Evolutionary conservation across 2,113 vertebrate species (phyloP).

Genomic region (Neotoma lepida): DNA sequence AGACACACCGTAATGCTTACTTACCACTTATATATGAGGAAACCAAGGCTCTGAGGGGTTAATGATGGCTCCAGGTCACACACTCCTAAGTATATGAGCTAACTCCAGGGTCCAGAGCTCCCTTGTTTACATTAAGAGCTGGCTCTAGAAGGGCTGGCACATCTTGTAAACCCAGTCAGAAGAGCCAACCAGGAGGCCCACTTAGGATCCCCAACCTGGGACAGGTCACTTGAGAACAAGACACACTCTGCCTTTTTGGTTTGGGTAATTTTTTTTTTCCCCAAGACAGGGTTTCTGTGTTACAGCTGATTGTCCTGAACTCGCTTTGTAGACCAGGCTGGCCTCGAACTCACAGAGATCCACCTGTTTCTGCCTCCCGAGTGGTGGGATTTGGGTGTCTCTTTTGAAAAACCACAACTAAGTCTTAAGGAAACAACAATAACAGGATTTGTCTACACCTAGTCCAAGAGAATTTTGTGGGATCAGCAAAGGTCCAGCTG

Average conservation of each 20-base stretch:
- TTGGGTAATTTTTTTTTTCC: too few species aligned
- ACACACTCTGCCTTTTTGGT: not conserved
- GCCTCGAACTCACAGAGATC: not conserved
- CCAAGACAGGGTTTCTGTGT: too few species aligned
- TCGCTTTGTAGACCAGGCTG: not conserved
- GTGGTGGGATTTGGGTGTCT: not conserved
- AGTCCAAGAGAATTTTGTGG: not conserved
- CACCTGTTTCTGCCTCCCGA: not conserved
- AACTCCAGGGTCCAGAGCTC: not conserved
- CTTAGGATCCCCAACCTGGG: not conserved
- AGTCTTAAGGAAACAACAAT: not conserved
- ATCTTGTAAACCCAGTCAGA: not conserved
- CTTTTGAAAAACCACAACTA: not conserved
- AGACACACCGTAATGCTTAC: not conserved
- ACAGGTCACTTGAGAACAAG: not conserved
- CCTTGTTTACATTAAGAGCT: not conserved
- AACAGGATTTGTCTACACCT: not conserved
- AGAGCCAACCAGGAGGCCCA: not conserved
- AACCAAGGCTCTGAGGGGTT: not conserved
- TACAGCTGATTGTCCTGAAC: too few species aligned
- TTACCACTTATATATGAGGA: not conserved
- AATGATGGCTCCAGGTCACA: not conserved
- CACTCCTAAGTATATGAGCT: not conserved
- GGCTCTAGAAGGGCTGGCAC: not conserved
- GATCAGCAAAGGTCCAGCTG: not conserved